Base-by-base conservation (phyloP, 1,140 invertebrate species). In the Drosophila biarmipes region DNA sequence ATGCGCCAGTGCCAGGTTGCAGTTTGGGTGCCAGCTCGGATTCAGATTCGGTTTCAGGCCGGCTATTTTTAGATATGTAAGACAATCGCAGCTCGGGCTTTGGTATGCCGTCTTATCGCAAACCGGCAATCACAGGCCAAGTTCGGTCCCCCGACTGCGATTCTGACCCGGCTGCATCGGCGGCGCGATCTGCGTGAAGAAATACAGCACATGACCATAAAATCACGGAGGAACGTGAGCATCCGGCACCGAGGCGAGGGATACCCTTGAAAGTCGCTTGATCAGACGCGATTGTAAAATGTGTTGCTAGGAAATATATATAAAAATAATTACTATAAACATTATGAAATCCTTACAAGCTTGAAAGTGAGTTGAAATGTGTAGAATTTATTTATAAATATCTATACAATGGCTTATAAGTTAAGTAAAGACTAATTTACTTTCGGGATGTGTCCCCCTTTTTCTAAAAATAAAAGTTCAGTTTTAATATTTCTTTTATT, bases 31-130 rank as follows among this genome's bases (percentile, higher is more conserved):
- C 29, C 46, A 52, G 45, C 27, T 27, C 27, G 12, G 46, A 6
- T 17, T 49, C 46, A 49, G 27, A 34, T 34, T 29, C 69, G 54
- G 24, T 46, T 10, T 29, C 15, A 58, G 56, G 27, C 38, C 17
- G 19, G 79, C 80, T 89, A 89, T 89, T 89, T 89, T 80, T 89
- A 89, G 81, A 82, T 69, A 54, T 82, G 71, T 87, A 64, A 76
- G 69, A 72, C 78, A 87, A 76, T 66, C 69, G 55, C 52, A 75
- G 66, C 56, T 67, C 62, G 51, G 66, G 74, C 82, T 86, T 86
- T 86, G 82, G 82, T 79, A 86, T 86, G 82, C 66, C 72, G 76
- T 64, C 79, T 89, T 87, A 87, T 87, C 82, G 79, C 63, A 76
- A 74, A 58, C 55, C 72, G 63, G 80, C 79, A 89, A 86, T 86